Base-by-base conservation (phyloP, 2,113 vertebrate species). In the Pomatorhinus ruficollis region DNA sequence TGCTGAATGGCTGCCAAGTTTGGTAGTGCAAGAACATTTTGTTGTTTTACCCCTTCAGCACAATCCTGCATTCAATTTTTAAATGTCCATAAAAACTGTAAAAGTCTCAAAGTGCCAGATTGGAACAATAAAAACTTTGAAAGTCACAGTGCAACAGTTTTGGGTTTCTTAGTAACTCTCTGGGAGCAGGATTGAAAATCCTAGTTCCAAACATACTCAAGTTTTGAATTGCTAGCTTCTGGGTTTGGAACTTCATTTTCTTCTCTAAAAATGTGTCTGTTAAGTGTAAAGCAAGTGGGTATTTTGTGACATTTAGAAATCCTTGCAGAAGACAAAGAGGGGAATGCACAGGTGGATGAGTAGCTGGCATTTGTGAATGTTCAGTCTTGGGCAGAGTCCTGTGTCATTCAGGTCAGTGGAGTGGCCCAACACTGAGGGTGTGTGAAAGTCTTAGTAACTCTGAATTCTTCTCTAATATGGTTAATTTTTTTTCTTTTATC, bases 1-100 rank as follows among this genome's bases (percentile, higher is more conserved):
- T 95, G 89, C 91, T 93, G 70, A 91, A 68, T 85, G 50, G 25
- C 81, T 95, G 84, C 91, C 89, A 95, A 63, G 6, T 85, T 85
- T 89, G 37, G 44, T 75, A 83, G 69, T 45, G 37, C 37, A 76
- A 79, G 74, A 96, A 65, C 78, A 83, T 89, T 92, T 92, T 74
- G 42, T 86, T 92, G 49, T 68, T 96, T 79, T 78, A 91, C 74
- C 78, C 69, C 91, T 94, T 94, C 61, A 89, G 75, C 84, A 69
- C 54, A 95, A 79, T 87, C 35, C 63, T 42, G 27, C 61, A 39
- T 85, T 97, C 28, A 69, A 12, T 83, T 91, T 95, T 96, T 50
- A 77, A 54, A 80, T 52, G 54, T 72, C 50, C 35, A 85, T 96
- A 94, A 96, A 95, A 93, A 50, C 45, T 39, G 24, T 84, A 89